Evolutionary conservation across 30 jellyfish, hydroid and myxozoan genomes (phyloP).

Genomic region (Aurelia coerulea): DNA sequence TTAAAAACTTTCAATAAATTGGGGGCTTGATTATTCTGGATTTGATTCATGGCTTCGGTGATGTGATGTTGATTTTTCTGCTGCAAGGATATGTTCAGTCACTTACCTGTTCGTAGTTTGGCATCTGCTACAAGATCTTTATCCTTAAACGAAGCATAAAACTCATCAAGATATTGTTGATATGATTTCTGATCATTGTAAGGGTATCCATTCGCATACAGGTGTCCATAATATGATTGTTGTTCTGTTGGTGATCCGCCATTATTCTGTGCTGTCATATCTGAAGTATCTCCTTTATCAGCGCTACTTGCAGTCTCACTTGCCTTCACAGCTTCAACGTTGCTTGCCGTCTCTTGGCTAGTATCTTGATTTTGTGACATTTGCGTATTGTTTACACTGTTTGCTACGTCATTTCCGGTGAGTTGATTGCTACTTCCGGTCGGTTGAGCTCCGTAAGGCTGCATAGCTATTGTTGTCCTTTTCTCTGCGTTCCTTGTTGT

Average conservation of each 20-base stretch:
- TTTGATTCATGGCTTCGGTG: too few species aligned
- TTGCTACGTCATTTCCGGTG: constrained; percentile 14
- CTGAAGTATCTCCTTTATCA: background rate
- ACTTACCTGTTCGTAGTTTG: background rate
- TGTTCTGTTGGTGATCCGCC: background rate
- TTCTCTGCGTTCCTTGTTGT: constrained; percentile 33
- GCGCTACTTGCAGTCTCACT: background rate
- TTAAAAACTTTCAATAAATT: too few species aligned
- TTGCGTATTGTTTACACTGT: background rate
- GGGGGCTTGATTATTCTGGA: too few species aligned
- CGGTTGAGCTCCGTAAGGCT: background rate
- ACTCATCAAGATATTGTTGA: constrained; percentile 46
- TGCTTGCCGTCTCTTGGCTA: too few species aligned
- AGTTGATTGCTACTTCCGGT: background rate
- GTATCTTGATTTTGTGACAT: background rate
- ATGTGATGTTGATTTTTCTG: too few species aligned
- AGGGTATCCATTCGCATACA: constrained; percentile 44
- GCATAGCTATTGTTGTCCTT: constrained; percentile 21
- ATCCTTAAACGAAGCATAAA: constrained; percentile 7
- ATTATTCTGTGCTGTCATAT: background rate
- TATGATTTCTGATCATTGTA: constrained; percentile 40
- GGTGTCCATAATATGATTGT: background rate
- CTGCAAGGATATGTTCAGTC: too few species aligned
- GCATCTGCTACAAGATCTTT: background rate
- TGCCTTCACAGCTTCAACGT: background rate